Conservation (phyloP, 1,140 invertebrate genomes). For the Neuroterus valhalla region DNA sequence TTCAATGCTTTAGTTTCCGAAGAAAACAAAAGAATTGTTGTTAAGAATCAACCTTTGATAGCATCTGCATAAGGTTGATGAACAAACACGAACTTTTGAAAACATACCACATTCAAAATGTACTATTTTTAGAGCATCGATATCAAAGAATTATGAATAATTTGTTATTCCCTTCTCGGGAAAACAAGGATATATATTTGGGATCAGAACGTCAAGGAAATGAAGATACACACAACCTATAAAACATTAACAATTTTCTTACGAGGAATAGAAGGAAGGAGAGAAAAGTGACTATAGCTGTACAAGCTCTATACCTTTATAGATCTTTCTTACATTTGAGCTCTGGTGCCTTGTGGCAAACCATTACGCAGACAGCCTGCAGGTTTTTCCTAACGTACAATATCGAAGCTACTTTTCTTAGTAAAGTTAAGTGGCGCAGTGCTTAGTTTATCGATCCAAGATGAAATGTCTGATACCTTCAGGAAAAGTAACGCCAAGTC, state of each 20-base stretch:
- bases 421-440: conserved; percentile 15
- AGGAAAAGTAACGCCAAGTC: conserved; percentile 13
- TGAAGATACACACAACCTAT: neutral
- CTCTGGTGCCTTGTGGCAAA: neutral
- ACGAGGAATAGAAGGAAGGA: neutral
- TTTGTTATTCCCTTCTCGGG: too few species aligned
- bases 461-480: conserved; percentile 13
- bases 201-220: neutral
- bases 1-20: too few species aligned
- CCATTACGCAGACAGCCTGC: conserved; percentile 15
- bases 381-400: conserved; percentile 10
- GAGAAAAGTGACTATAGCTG: neutral
- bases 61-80: too few species aligned
- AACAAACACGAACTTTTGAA: neutral
- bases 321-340: conserved; percentile 16
- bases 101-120: neutral
- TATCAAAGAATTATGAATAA: neutral
- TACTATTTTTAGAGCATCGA: neutral
- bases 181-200: neutral
- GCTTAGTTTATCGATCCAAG: conserved; percentile 9
- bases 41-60: too few species aligned
- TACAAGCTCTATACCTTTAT: conserved; percentile 20
- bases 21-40: too few species aligned
- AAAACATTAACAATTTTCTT: neutral
- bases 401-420: conserved; percentile 21